Percentiles rank a stretch among this genome's conserved stretches.
Conservation (phyloP, 2,888 invertebrate genomes). For the Schizotus pectinicornis region DNA sequence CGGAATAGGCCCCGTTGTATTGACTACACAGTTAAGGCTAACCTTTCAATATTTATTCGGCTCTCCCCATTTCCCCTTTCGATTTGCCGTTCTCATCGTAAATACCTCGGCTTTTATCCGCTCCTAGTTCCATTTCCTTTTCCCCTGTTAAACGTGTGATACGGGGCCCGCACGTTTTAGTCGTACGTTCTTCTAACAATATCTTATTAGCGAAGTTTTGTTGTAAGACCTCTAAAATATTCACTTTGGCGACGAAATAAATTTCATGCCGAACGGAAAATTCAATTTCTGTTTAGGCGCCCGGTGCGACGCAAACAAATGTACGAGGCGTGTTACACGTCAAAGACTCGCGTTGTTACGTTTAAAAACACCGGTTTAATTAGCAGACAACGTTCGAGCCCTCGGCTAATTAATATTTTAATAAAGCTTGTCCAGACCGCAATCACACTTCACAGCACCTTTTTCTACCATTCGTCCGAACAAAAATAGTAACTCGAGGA, state of each 20-base stretch:
- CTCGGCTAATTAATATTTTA: no score
- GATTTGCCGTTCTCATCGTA: slow-evolving; percentile 43
- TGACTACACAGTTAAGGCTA: slow-evolving; percentile 32
- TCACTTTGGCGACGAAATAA: slow-evolving; percentile 28
- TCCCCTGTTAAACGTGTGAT: slow-evolving; percentile 42
- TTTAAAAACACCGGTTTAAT: no score
- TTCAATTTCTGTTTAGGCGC: not conserved
- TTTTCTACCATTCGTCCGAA: no score
- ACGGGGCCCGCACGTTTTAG: slow-evolving; percentile 39
- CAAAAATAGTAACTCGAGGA: no score
- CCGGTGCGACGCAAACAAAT: no score
- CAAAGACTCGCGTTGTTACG: no score
- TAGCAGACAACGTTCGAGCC: no score
- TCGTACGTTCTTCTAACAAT: slow-evolving; percentile 46
- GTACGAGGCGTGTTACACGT: no score
- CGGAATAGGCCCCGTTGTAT: slow-evolving; percentile 20
- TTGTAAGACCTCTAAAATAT: slow-evolving; percentile 34
- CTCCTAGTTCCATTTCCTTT: slow-evolving; percentile 40
- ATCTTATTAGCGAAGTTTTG: slow-evolving; percentile 45
- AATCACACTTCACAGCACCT: no score
- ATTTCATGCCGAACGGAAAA: slow-evolving; percentile 1
- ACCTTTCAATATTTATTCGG: slow-evolving; percentile 46
- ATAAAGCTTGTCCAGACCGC: no score
- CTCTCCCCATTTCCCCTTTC: slow-evolving; percentile 42
- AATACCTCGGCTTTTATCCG: slow-evolving; percentile 43